Evolutionary conservation across 1,140 invertebrate genomes (phyloP), one percentile per base, ranked within the genome.

Genomic region (Manduca sexta): DNA sequence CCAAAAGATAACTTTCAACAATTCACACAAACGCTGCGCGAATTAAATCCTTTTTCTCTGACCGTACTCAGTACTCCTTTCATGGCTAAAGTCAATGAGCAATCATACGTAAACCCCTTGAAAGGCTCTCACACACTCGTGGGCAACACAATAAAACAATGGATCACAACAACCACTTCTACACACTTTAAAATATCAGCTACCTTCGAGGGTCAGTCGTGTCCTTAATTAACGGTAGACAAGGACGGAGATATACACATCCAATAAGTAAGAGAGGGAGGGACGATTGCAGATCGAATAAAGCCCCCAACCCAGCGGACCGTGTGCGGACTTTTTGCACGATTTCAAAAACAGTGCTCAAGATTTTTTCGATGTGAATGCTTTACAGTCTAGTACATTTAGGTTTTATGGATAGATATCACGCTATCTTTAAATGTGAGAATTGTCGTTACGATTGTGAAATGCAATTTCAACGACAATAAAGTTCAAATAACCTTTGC

Each of bases 151-250:
- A 73, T 83, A 71, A 80, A 67, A 84, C 76, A 81, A 84, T 69
- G 67, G 75, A 77, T 78, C 75, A 81, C 68, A 79, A 78, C 69
- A 76, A 78, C 67, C 68, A 72, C 80, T 83, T 78, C 69, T 72
- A 73, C 69, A 65, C 64, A 69, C 73, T 70, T 62, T 35, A 71
- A 69, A 65, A 73, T 74, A 72, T 35, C 61, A 60, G 56, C 62
- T 69, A 61, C 74, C 60, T 74, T 68, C 55, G 63, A 69, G 70
- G 74, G 79, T 83, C 76, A 73, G 67, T 64, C 49, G 74, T 61
- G 63, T 71, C 71, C 71, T 80, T 79, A 80, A 83, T 80, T 84
- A 84, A 64, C 54, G 60, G 44, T 30, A 55, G 29, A 45, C 16
- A 41, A 61, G 51, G 69, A 77, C 49, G 49, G 18, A 43, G 4